Base-by-base conservation (phyloP, 2,888 invertebrate species). In the Camptogramma bilineatum region DNA sequence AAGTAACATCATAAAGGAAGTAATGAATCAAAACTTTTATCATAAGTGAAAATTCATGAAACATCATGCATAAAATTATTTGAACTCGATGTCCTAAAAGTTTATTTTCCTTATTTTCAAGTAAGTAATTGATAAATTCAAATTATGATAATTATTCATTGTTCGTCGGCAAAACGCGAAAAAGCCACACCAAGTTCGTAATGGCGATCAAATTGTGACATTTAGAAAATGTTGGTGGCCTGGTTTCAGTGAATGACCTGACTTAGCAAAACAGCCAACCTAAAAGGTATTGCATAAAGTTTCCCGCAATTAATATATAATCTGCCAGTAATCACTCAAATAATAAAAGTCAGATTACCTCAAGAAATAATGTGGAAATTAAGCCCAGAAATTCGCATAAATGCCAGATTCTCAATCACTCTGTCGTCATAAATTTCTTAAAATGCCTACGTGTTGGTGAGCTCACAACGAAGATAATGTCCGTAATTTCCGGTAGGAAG, bases 401-500 rank as follows among this genome's bases (percentile, higher is more conserved):
- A 56, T 42, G 56, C 52, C 58, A 52, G 28, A 39, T 21, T 57
- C 31, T 53, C 53, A 53, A 63, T 63, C 48, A 63, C 47, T 13
- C 16, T 48, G 52, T 52, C 53, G 13, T 34, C 53, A 51, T 58
- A 58, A 53, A 54, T 51, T 46, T 47, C 24, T 18, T 39, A 50
- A 64, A n/a, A 52, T 47, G 51, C 24, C 44, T 52, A 46, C 48
- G 10, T 51, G 21, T 47, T 17, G 24, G 48, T 48, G 34, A 44
- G 18, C 34, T 58, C 51, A 46, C 52, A 19, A 57, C 31, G 13
- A 19, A 50, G 31, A 50, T 59, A 59, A 64, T 59, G 58, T 51
- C 7, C 34, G 39, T 61, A 64, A 62, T 64, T 75, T 75, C 74
- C 76, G 71, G 68, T 64, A 65, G 74, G 74, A 75, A 75, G 74